These are phyloP conservation scores for Burhinus oedicnemus DNA, from an alignment of 2,113 vertebrate genomes.

Conservation along the genomic window DNA sequence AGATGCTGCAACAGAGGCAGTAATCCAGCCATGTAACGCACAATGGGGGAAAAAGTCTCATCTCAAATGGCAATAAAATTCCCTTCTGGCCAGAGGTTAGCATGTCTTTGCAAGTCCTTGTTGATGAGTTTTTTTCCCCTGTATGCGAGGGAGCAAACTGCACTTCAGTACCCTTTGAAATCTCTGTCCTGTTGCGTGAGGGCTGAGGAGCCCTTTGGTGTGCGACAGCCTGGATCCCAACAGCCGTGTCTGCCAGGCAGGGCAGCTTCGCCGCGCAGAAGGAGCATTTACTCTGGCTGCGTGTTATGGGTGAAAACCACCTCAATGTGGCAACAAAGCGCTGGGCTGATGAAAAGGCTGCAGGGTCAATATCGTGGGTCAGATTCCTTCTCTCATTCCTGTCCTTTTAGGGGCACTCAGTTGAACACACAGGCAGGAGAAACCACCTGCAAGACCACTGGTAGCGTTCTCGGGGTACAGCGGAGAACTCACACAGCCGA, in stretches of 20 bases:
- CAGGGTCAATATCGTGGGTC: background rate
- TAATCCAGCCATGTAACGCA: background rate
- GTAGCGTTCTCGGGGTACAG: background rate
- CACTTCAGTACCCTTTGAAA: background rate
- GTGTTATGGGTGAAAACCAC: background rate
- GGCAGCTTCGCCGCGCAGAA: fast-evolving
- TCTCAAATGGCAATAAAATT: background rate
- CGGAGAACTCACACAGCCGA: background rate
- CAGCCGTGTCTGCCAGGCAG: background rate
- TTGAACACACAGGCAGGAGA: background rate
- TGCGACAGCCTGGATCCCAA: background rate
- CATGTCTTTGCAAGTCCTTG: background rate
- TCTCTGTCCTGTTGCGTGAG: background rate
- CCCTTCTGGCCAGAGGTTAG: background rate
- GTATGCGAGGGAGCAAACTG: background rate
- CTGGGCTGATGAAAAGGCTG: background rate
- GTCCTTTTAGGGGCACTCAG: background rate
- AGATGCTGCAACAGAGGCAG: background rate
- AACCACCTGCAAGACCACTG: background rate
- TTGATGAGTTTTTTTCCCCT: background rate
- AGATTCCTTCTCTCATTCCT: background rate
- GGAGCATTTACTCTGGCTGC: background rate
- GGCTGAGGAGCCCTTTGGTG: background rate
- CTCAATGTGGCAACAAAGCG: background rate
- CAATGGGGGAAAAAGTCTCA: background rate